These are phyloP conservation scores for Lepeophtheirus salmonis DNA, from an alignment of 1,140 invertebrate genomes.

Conservation along the genomic window DNA sequence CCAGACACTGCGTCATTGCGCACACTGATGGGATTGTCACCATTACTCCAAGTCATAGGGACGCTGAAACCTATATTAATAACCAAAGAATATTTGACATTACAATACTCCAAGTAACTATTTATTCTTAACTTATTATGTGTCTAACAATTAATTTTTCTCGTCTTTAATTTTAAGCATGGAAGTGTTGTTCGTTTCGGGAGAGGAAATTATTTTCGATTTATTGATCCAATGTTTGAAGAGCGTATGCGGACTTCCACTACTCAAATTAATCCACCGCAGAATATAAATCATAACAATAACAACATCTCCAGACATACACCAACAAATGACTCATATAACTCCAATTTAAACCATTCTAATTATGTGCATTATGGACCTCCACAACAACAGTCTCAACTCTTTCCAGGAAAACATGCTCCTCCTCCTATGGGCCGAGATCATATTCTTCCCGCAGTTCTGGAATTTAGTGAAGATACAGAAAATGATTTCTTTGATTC, in stretches of 20 bases:
- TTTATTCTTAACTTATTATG: not conserved
- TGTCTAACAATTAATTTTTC: not conserved
- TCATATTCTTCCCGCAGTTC: constrained; percentile 73
- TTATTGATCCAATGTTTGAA: constrained; percentile 72
- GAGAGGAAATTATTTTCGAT: constrained; percentile 71
- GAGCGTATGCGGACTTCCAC: constrained; percentile 45
- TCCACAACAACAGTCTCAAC: constrained; percentile 14
- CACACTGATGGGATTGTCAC: constrained; percentile 74
- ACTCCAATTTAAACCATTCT: not conserved
- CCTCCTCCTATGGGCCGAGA: constrained; percentile 41
- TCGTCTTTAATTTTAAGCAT: constrained; percentile 28
- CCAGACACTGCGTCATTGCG: constrained; percentile 79
- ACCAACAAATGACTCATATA: not conserved
- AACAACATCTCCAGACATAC: not conserved
- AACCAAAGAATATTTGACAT: constrained; percentile 76
- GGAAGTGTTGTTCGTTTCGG: constrained; percentile 73
- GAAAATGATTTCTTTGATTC: constrained; percentile 73
- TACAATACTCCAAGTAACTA: constrained; percentile 53
- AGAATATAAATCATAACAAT: not conserved
- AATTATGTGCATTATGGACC: constrained; percentile 26
- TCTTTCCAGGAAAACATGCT: constrained; percentile 12
- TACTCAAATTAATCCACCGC: not conserved
- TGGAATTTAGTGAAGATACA: constrained; percentile 83
- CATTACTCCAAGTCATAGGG: constrained; percentile 72
- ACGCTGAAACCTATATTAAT: constrained; percentile 83